Evolutionary conservation across 2,113 vertebrate genomes (phyloP).

Genomic region (Protobothrops mucrosquamatus): DNA sequence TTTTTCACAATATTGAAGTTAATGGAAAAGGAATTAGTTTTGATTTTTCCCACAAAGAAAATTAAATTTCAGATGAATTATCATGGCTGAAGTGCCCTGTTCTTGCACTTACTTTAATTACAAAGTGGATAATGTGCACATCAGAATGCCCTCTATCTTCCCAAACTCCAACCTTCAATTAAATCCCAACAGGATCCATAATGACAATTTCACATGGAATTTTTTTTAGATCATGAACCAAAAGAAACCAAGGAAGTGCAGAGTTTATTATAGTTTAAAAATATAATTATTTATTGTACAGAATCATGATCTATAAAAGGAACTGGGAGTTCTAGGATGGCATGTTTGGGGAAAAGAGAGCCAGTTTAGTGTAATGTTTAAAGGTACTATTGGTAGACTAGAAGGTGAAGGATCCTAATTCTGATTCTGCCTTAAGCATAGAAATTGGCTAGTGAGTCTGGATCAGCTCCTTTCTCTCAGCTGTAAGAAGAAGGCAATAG

Average conservation of each 20-base stretch:
- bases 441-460: background rate
- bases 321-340: background rate
- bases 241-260: background rate
- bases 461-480: background rate
- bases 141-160: background rate
- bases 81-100: background rate
- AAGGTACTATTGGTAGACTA: background rate
- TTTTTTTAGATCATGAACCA: background rate
- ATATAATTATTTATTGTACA: background rate
- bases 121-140: background rate
- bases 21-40: background rate
- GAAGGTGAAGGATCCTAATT: background rate
- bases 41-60: background rate
- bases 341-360: background rate
- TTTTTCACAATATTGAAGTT: background rate
- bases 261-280: background rate
- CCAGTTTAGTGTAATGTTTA: background rate
- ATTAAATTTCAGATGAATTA: background rate
- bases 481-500: background rate
- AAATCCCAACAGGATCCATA: background rate
- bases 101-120: background rate
- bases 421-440: background rate
- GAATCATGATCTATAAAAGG: background rate
- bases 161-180: background rate
- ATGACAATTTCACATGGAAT: background rate